Percentiles rank a stretch among this genome's conserved stretches.
Evolutionary conservation across 2,113 vertebrate species (phyloP).

Genomic region (Notechis scutatus): DNA sequence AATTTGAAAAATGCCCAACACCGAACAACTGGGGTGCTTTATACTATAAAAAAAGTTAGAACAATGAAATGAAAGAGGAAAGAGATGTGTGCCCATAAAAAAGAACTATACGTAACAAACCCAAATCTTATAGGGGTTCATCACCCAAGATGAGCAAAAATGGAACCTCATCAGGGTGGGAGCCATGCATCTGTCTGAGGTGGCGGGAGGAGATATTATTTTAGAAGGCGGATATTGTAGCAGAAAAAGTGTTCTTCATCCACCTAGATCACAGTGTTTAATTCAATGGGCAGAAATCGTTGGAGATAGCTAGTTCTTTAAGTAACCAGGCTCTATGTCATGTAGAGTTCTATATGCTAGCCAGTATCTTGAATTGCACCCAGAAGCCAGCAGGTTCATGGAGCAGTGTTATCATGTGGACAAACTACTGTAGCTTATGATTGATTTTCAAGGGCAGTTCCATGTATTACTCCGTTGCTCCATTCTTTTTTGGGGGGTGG

Average conservation of each 20-base stretch:
- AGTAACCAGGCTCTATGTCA: not conserved
- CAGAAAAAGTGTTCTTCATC: not conserved
- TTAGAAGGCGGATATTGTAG: not conserved
- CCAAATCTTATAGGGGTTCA: not conserved
- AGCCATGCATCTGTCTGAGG: not conserved
- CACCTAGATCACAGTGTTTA: not conserved
- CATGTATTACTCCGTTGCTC: not conserved
- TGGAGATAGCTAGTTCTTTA: not conserved
- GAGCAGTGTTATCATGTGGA: not conserved
- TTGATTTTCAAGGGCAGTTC: not conserved
- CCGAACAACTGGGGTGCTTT: not conserved
- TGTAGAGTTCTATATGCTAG: not conserved
- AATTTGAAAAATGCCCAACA: not conserved
- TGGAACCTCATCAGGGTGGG: not conserved
- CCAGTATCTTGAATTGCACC: not conserved
- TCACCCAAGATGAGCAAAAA: not conserved
- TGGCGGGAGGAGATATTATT: not conserved
- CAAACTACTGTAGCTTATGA: not conserved
- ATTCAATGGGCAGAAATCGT: not conserved
- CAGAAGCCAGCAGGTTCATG: not conserved
- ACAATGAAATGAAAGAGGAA: not conserved
- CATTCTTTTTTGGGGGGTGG: not conserved
- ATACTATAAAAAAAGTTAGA: not conserved
- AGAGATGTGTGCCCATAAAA: not conserved
- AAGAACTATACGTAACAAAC: not conserved